Conservation (phyloP, 2,797 vertebrate genomes). For the Tolypeutes matacus region DNA sequence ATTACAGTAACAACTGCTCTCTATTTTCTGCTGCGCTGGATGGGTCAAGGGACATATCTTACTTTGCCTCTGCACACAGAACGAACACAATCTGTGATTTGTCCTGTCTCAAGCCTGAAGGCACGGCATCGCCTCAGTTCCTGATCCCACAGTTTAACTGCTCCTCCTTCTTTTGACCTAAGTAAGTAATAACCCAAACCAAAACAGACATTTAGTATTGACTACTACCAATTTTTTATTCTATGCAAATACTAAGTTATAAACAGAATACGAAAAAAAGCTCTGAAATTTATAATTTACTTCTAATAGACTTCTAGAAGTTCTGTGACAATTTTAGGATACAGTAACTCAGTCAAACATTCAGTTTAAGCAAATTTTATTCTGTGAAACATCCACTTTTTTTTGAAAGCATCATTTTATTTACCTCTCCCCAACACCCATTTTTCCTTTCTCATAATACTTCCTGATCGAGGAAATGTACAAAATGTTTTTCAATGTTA, state of each 20-base stretch:
- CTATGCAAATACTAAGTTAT: not conserved
- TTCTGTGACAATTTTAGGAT: not conserved
- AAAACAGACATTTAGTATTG: not conserved
- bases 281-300: not conserved
- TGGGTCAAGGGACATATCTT: not conserved
- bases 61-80: constrained; percentile 98
- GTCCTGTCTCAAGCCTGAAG: constrained; percentile 96
- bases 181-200: constrained; percentile 48
- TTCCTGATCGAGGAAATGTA: not conserved
- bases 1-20: too few relatives aligned
- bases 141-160: constrained; percentile 98
- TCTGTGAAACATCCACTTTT: not conserved
- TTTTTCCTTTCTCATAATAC: not conserved
- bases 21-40: fast-evolving
- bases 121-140: constrained; percentile 97
- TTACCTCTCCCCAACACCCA: not conserved
- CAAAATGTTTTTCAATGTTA: not conserved
- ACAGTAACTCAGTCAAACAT: not conserved
- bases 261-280: not conserved
- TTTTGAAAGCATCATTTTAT: not conserved
- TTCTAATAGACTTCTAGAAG: constrained; percentile 43
- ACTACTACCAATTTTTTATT: not conserved
- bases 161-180: constrained; percentile 97
- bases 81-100: constrained; percentile 95
- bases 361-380: constrained; percentile 30